phyloP scores from a whole-genome alignment of 2,888 invertebrate genomes.

The Plebejus melissa region DNA sequence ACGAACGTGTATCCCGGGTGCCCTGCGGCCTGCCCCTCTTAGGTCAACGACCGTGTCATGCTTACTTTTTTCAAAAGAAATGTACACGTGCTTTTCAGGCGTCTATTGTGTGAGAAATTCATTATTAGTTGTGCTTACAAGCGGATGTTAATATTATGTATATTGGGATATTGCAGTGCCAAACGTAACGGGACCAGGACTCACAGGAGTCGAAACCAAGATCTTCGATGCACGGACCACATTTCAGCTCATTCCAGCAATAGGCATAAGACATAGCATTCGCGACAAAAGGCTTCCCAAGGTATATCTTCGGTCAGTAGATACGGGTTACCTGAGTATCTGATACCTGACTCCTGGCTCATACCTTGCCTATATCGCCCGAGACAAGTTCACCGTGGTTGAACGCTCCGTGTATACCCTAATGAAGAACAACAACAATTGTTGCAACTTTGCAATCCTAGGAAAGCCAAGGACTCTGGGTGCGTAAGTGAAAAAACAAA shows the following conservation, averaged over 20 bases:
- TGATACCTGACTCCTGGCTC: too few relatives aligned
- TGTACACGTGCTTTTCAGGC: slow-evolving; percentile 7
- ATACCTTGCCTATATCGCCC: neutral
- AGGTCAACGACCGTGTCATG: slow-evolving; percentile 20
- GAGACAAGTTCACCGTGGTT: neutral
- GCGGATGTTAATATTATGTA: neutral
- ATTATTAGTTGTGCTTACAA: neutral
- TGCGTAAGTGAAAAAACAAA: neutral
- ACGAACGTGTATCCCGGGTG: slow-evolving; percentile 17
- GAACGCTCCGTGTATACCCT: neutral
- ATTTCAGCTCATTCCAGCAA: too few relatives aligned
- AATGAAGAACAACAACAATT: too few relatives aligned
- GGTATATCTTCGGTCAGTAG: too few relatives aligned
- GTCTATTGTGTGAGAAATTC: slow-evolving; percentile 2
- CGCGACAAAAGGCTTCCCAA: too few relatives aligned
- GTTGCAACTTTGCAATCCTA: neutral
- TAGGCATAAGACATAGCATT: too few relatives aligned
- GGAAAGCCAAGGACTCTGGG: neutral
- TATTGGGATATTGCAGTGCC: neutral
- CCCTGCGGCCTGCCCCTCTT: slow-evolving; percentile 19
- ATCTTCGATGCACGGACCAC: too few relatives aligned
- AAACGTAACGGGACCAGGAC: too few relatives aligned
- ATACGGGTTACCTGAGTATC: too few relatives aligned
- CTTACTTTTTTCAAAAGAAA: slow-evolving; percentile 22
- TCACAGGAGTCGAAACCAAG: too few relatives aligned